Evolutionary conservation across 2,888 invertebrate species (phyloP), one percentile per base, ranked within the genome.

Genomic region (Limnephilus auricula): DNA sequence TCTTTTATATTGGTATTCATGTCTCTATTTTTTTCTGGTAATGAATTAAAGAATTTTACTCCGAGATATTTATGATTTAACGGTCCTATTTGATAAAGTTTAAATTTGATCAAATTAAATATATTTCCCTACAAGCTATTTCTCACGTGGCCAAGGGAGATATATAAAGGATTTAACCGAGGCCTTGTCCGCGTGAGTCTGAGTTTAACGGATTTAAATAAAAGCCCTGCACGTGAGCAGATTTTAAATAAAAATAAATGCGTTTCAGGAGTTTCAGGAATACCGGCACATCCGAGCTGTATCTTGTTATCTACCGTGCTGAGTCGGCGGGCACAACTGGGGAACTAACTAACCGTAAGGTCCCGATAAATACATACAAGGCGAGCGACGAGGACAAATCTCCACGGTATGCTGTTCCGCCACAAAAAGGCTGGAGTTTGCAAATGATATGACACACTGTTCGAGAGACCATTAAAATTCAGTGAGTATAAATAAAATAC

Each of bases 311-410:
- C 85, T 40, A 6, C 30, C 45, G 40, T 45, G 85, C 85, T 85
- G 85, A 85, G 30, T 30, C 85, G 40, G 85, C 85, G 25, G 90
- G 85, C 91, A 89, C 92, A 92, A 91, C 89, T 40, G 84, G 87
- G 40, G 65, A 90, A 91, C 91, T 92, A 92, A 92, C 92, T 91
- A 92, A 91, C 91, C 92, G 86, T 90, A 45, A 89, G 85, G 90
- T 84, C 90, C 85, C 90, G 83, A 90, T 86, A 91, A 92, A 91
- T 91, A 90, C 87, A 80, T 88, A 79, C 89, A 85, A 82, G 84
- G 78, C 84, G n/a, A 78, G 90, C 78, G 90, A 65, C 6, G 45
- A 45, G 89, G 88, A 85, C 40, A 89, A 90, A 40, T 45, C 89
- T 91, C 91, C 45, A 78, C 82, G 89, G 85, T 85, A 34, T 85